Base-by-base conservation (phyloP, 2,888 invertebrate genomes). In the Megaustenia siamemsis region DNA sequence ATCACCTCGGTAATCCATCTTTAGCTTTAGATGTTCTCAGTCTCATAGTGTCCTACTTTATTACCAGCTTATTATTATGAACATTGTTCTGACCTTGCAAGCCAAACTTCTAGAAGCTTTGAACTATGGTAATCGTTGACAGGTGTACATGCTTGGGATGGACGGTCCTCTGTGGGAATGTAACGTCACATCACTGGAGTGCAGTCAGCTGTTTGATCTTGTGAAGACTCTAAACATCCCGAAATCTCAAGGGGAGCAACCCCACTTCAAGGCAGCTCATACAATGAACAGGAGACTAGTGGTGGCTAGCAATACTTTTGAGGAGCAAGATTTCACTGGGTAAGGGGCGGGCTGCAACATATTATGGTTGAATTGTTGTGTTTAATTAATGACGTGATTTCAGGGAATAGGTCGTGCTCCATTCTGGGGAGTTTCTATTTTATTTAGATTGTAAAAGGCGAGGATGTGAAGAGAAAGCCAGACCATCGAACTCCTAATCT, bases 241-340 rank as follows among this genome's bases (percentile, higher is more conserved):
- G 3, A 76, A 66, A n/a, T 71, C 32, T 0, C 28, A 21, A 24
- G 88, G 88, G 5, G 87, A 88, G 69, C 87, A 88, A 53, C 88
- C 88, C 1, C 88, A 88, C 60, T 88, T 88, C 68, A 88, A 88
- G 78, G 88, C 88, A 24, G 87, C 88, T 4, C 88, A 88, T 71
- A 87, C 88, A 32, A 87, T 87, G 87, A 88, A 88, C 63, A 86
- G 86, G 6, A 75, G 88, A 10, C 84, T 88, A 24, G 86, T 88
- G 18, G 88, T 88, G 12, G 77, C 88, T 56, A 88, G 86, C 69
- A 88, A 87, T 69, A 87, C 88, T 1, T 88, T 88, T 68, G 87
- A 87, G n/a, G 85, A 86, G 73, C 86, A 84, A 24, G 88, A 88
- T 68, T 87, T 87, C 53, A 73, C 63, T 35, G 88, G 87, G 87